Evolutionary conservation across 2,113 vertebrate genomes (phyloP).

Genomic region (Heteronetta atricapilla): DNA sequence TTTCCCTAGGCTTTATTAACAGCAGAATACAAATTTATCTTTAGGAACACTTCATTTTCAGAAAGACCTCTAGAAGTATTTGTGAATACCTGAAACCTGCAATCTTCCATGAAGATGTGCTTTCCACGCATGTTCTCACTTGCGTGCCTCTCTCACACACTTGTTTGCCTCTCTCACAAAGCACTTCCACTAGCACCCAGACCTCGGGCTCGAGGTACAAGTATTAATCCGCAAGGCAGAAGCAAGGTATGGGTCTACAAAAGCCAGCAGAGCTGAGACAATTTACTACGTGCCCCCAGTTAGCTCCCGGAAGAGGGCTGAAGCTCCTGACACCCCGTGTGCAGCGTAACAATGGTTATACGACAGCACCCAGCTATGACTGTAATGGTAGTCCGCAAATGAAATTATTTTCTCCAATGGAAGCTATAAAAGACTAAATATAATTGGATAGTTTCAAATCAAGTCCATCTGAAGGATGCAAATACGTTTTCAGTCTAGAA

Average conservation of each 20-base stretch:
- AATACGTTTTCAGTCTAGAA: neutral
- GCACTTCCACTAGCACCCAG: neutral
- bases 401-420: neutral
- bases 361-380: neutral
- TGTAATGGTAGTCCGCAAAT: neutral
- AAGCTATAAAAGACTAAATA: neutral
- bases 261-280: neutral
- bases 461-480: neutral
- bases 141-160: neutral
- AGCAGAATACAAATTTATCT: accelerated
- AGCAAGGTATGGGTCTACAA: neutral
- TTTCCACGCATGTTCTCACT: neutral
- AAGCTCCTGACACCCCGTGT: neutral
- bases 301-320: neutral
- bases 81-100: neutral
- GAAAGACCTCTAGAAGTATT: neutral
- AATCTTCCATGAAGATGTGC: neutral
- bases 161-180: neutral
- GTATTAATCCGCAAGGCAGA: neutral
- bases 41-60: neutral
- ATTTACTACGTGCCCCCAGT: accelerated
- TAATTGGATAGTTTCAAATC: neutral
- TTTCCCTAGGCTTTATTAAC: neutral
- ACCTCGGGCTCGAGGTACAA: neutral
- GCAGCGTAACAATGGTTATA: accelerated